Percentiles rank a stretch among this genome's conserved stretches.
These are phyloP conservation scores for Sebastes minor DNA, from an alignment of 2,797 vertebrate genomes.

Conservation along the genomic window DNA sequence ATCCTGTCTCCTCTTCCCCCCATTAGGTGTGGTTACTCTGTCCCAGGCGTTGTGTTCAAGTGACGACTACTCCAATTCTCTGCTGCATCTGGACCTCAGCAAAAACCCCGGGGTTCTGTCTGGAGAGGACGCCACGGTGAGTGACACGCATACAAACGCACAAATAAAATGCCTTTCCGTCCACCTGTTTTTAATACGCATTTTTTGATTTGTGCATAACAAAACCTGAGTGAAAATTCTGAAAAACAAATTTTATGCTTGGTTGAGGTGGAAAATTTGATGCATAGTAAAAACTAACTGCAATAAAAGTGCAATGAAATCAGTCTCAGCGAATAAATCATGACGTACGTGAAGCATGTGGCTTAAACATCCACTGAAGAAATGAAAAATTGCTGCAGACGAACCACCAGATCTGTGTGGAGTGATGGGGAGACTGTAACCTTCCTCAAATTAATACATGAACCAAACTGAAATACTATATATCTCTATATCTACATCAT, in stretches of 20 bases:
- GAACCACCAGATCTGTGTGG: background rate
- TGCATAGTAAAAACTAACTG: background rate
- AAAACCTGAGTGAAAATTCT: background rate
- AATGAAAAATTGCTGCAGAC: background rate
- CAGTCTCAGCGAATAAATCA: background rate
- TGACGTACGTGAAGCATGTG: background rate
- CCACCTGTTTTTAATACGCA: background rate
- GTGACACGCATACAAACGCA: slow-evolving; percentile 25
- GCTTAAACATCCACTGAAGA: background rate
- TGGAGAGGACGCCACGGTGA: slow-evolving; percentile 90
- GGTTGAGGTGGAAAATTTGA: background rate
- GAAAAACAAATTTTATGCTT: background rate
- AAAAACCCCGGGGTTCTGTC: slow-evolving; percentile 91
- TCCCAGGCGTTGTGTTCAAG: slow-evolving; percentile 91
- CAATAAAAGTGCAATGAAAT: background rate
- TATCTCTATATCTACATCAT: background rate
- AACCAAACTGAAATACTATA: background rate
- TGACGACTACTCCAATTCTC: slow-evolving; percentile 90
- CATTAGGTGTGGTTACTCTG: slow-evolving; percentile 86
- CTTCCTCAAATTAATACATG: background rate
- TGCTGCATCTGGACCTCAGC: slow-evolving; percentile 91
- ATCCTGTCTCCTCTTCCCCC: background rate
- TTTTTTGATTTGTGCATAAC: background rate
- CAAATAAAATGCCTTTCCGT: background rate
- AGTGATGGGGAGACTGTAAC: background rate